Base-by-base conservation (phyloP, 2,797 vertebrate species). In the Uromys caudimaculatus region DNA sequence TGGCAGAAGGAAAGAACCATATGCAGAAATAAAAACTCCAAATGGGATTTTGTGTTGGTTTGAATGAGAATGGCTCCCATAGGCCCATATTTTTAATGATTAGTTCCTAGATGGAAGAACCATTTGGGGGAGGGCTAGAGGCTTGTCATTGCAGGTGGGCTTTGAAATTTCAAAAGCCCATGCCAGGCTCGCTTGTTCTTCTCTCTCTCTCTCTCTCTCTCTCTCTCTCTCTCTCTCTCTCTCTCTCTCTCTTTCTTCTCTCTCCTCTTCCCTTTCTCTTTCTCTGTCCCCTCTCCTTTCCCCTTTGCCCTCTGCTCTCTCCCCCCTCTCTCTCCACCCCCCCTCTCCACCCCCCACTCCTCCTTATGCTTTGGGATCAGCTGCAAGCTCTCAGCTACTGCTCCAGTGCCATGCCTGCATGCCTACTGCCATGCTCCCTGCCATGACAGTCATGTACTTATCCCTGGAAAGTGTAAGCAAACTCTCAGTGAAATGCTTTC, bases 311-410 rank as follows among this genome's bases (percentile, higher is more conserved):
- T 67, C 14, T 67, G 64, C 14, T 4, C 29, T 14, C 9, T 47
- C 17, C 82, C 32, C 41, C 27, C 38, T 29, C 23, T 35, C 13
- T 44, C 7, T 44, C 6, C 7, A 17, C 10, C 2, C 17, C 12
- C 10, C 16, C 17, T 12, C 5, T 16, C 10, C 0, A 4, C 38
- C 6, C 54, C n/a, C 14, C 2, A 0, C 3, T 14, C 13, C 9
- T 27, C 24, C 38, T 83, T 44, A 27, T 32, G 56, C 81, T 29
- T 44, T 44, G 44, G 14, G 35, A 27, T 60, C 56, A 83, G 38
- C 60, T 60, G 24, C 56, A 41, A 41, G 38, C 38, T 60, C 56
- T 35, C 13, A 64, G 29, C 41, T 81, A 21, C 17, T 21, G 16
- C 2, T 32, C 16, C 58, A 62, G 29, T 32, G 29, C 13, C 27